These are phyloP conservation scores for Spinibarbus caldwelli DNA, from an alignment of 2,797 vertebrate species.

Conservation along the genomic window DNA sequence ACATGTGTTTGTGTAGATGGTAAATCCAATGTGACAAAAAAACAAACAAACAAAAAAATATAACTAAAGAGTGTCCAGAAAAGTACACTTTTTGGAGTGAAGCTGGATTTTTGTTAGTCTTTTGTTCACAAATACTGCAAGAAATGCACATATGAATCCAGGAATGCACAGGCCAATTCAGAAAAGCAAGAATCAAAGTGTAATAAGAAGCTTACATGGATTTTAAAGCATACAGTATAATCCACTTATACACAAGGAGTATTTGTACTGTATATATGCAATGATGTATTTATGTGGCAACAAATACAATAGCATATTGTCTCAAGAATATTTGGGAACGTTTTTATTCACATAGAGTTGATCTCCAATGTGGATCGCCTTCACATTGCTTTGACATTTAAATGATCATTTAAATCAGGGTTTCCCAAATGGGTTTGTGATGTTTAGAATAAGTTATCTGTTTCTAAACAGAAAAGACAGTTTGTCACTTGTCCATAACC, in stretches of 20 bases:
- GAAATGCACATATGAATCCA: background rate
- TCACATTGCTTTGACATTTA: too few species aligned
- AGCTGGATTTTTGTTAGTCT: background rate
- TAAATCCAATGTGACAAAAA: background rate
- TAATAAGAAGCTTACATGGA: constrained; percentile 10
- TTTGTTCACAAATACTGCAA: background rate
- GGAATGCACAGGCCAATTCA: background rate
- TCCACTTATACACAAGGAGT: background rate
- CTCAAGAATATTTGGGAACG: background rate
- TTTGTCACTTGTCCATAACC: background rate
- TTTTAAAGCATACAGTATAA: background rate
- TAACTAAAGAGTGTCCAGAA: background rate
- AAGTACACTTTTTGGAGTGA: background rate
- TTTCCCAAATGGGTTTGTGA: too few species aligned
- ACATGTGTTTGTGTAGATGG: background rate
- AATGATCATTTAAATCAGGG: too few species aligned
- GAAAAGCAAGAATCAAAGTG: background rate
- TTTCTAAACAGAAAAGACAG: background rate
- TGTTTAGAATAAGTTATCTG: background rate
- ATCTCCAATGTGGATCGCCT: too few species aligned
- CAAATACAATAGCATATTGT: background rate
- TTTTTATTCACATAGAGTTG: background rate
- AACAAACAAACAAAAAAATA: background rate
- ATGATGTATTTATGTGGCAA: background rate
- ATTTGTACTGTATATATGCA: background rate